Evolutionary conservation across 2,113 vertebrate species (phyloP), one percentile per base, ranked within the genome.

Genomic region (Nothoprocta pentlandii): DNA sequence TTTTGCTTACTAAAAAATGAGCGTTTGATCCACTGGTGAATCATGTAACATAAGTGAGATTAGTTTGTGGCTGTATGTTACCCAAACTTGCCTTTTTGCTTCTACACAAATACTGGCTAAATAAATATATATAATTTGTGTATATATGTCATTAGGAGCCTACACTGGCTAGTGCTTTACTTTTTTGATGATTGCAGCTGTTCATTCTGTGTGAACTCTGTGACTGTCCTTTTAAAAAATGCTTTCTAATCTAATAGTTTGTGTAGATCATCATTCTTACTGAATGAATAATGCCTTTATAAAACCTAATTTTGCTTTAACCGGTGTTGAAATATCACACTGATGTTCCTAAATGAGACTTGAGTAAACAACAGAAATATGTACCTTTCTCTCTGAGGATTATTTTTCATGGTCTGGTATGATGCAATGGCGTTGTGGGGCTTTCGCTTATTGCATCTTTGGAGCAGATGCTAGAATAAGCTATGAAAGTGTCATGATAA

Each of bases 1-100:
- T 96, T 86, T 89, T 89, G 69, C 90, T 80, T 93, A 93, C 91
- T 67, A 75, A 93, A 96, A 39, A 77, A 96, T 91, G 95, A 85
- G 88, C 87, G 73, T 94, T 87, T 92, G 87, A 95, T 97, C 74
- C 85, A 90, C 80, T 8, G 16, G 47, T 92, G 89, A 94, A 47
- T 97, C 59, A 93, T 95, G 92, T 85, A 70, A 87, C 54, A 32
- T 67, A 92, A 76, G 46, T 32, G 10, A 64, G 62, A 63, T 92
- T 80, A 80, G 36, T 82, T 92, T 89, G 30, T 94, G 62, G 85
- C 79, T 88, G 14, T 79, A 11, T 84, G 54, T 94, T 85, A 69
- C 79, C 46, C 80, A 80, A 92, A 47, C 80, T 81, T 88, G 56
- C 32, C 32, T 69, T 92, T 84, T 86, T 44, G 85, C 44, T 93